A percentile compares a stretch with the other conserved stretches of the same genome.
phyloP scores from a whole-genome alignment of 2,113 vertebrate genomes.

The Nesogale talazaci region DNA sequence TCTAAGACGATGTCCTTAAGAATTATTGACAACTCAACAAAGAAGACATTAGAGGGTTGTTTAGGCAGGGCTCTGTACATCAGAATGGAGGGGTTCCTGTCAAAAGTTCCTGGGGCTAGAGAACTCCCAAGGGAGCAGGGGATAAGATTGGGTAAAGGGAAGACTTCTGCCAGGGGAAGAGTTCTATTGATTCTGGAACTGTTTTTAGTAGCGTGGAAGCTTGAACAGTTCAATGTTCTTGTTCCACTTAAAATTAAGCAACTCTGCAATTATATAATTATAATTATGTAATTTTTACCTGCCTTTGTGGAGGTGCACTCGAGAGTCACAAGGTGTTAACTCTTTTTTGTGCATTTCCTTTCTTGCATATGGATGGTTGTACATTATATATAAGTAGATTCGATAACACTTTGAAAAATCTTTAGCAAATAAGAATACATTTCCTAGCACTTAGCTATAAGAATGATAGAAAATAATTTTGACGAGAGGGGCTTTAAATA shows the following conservation, averaged over 20 bases:
- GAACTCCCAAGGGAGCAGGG: conserved; percentile 47
- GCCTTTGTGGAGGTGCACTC: neutral
- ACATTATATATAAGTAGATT: conserved; percentile 24
- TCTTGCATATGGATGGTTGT: neutral
- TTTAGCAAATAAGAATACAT: conserved; percentile 29
- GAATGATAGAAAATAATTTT: conserved; percentile 14
- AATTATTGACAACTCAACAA: conserved; percentile 62
- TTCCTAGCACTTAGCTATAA: conserved; percentile 12
- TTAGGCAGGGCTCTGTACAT: conserved; percentile 39
- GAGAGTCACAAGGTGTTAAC: conserved; percentile 10
- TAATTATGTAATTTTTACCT: conserved; percentile 36
- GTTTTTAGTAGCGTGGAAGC: conserved; percentile 43
- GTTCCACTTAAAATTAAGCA: conserved; percentile 70
- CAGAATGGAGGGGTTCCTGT: conserved; percentile 23
- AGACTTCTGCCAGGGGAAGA: conserved; percentile 25
- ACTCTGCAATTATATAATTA: conserved; percentile 50
- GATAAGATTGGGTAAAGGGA: neutral
- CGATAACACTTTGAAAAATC: conserved; percentile 23
- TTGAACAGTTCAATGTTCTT: conserved; percentile 62
- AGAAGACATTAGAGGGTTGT: conserved; percentile 33
- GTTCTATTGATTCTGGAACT: conserved; percentile 69
- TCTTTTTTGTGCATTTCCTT: conserved; percentile 50
- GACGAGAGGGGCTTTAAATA: too few relatives aligned
- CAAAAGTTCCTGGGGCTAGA: conserved; percentile 56
- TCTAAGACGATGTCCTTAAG: conserved; percentile 43